Evolutionary conservation across 2,113 vertebrate species (phyloP).

Genomic region (Pedetes capensis): DNA sequence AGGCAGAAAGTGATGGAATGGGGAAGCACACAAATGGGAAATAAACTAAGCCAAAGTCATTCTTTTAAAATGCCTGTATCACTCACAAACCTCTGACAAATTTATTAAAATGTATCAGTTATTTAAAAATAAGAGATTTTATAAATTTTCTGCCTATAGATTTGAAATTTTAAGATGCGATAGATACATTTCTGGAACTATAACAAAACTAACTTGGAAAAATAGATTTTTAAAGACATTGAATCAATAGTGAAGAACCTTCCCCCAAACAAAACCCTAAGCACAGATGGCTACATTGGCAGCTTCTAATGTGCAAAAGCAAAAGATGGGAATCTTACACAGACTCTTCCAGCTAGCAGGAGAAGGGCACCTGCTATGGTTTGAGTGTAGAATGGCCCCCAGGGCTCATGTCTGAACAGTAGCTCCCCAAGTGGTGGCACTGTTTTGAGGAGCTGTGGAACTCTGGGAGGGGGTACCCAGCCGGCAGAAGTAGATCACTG

Average conservation of each 20-base stretch:
- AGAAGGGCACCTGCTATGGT: not conserved
- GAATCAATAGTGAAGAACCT: not conserved
- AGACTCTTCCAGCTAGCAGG: not conserved
- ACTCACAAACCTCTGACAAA: not conserved
- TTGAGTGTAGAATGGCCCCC: not conserved
- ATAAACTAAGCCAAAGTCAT: not conserved
- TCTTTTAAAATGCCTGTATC: not conserved
- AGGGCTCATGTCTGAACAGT: not conserved
- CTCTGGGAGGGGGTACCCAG: not conserved
- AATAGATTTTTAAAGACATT: not conserved
- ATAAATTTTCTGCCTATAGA: not conserved
- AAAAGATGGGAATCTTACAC: not conserved
- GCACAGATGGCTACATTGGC: not conserved
- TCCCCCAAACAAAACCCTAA: not conserved
- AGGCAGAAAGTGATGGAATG: not conserved
- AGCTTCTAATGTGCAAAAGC: not conserved
- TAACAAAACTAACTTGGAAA: constrained; percentile 24
- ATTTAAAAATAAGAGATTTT: not conserved
- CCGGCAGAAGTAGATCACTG: not conserved
- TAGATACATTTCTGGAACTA: not conserved
- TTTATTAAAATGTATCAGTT: not conserved
- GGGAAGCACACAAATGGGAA: not conserved
- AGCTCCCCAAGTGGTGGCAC: not conserved
- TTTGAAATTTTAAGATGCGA: not conserved
- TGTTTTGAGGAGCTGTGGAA: too few relatives aligned